Conservation (phyloP, 2,888 invertebrate genomes). For the Pyralis farinalis region DNA sequence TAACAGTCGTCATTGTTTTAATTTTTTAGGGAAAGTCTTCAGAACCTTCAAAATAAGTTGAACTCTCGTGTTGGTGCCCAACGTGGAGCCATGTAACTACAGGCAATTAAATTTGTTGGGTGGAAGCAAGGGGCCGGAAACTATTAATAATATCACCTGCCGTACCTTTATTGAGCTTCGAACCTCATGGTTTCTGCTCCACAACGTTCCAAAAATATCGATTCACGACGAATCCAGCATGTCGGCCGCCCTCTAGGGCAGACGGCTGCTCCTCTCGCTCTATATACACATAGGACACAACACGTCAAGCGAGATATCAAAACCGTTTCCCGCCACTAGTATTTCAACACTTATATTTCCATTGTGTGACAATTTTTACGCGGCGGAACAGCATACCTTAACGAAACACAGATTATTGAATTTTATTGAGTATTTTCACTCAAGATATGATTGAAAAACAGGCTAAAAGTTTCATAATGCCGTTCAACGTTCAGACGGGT, state of each 20-base stretch:
- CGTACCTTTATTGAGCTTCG: conserved; percentile 73
- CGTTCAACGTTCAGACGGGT: conserved; percentile 40
- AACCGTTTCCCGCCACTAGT: conserved; percentile 80
- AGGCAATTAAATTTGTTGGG: conserved; percentile 20
- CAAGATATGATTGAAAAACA: conserved; percentile 53
- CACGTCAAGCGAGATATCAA: conserved; percentile 78
- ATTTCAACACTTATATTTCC: conserved; percentile 56
- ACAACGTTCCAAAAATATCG: conserved; percentile 78
- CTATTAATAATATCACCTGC: conserved; percentile 54
- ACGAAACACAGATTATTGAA: conserved; percentile 29
- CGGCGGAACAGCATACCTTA: conserved; percentile 21
- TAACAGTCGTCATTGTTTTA: no score
- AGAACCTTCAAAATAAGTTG: conserved; percentile 3
- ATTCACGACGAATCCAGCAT: conserved; percentile 79
- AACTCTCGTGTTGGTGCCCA: conserved; percentile 37
- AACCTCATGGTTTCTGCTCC: conserved; percentile 72
- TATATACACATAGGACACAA: conserved; percentile 77
- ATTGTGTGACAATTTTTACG: conserved; percentile 30
- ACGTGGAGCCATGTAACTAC: conserved; percentile 30
- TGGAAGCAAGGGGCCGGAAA: conserved; percentile 29
- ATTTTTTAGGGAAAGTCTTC: no score
- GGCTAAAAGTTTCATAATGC: conserved; percentile 67
- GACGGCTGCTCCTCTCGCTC: conserved; percentile 74
- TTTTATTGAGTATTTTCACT: conserved; percentile 31
- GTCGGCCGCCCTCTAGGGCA: conserved; percentile 78